Evolutionary conservation across 2,113 vertebrate genomes (phyloP).

Genomic region (Mus spicilegus): DNA sequence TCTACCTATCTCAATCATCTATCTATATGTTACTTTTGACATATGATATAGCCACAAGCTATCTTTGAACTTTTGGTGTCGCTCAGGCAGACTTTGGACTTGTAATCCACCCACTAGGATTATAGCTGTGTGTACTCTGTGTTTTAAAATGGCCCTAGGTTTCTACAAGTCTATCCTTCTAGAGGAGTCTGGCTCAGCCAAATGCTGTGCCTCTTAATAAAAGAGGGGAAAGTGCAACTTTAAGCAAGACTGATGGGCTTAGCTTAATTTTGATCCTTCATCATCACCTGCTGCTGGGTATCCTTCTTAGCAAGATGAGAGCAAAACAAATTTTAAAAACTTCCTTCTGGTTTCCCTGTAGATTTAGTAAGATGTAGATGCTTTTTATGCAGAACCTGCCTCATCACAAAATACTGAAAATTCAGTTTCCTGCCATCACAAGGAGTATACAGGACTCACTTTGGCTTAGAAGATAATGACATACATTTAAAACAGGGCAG

Average conservation of each 20-base stretch:
- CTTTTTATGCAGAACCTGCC: background rate
- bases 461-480: background rate
- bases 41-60: background rate
- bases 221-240: background rate
- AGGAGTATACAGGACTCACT: too few species aligned
- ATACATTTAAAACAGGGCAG: background rate
- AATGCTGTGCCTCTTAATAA: background rate
- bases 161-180: background rate
- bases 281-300: background rate
- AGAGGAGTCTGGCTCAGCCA: background rate
- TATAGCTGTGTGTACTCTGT: background rate
- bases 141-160: background rate
- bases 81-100: background rate
- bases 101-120: background rate
- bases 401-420: background rate
- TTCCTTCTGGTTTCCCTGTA: background rate
- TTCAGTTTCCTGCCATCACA: background rate
- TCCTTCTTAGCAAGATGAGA: conserved; percentile 9
- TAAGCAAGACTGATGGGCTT: background rate
- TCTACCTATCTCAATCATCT: background rate
- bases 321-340: background rate
- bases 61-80: background rate
- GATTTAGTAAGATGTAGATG: conserved; percentile 6
- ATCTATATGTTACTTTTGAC: background rate
- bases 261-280: background rate